Conservation (phyloP, 2,113 vertebrate species). For the Cyphotilapia sp. region DNA sequence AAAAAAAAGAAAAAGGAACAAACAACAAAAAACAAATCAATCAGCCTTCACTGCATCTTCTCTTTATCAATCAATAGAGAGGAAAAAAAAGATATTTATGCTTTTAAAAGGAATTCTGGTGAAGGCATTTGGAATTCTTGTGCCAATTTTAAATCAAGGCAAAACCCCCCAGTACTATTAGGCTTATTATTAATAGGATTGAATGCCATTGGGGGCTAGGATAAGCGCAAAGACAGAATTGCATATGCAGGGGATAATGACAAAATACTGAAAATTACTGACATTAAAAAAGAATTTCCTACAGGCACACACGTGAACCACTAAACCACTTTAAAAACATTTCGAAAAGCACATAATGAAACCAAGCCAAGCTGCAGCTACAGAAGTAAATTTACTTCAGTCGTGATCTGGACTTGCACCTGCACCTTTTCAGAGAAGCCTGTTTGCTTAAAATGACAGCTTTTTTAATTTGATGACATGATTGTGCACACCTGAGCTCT, state of each 20-base stretch:
- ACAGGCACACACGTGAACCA: neutral
- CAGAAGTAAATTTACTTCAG: conserved; percentile 13
- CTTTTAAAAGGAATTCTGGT: neutral
- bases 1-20: neutral
- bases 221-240: neutral
- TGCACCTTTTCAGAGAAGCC: conserved; percentile 47
- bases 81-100: neutral
- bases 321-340: neutral
- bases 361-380: neutral
- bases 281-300: neutral
- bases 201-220: neutral
- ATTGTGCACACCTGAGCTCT: conserved; percentile 59
- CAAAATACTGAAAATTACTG: neutral
- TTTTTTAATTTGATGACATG: conserved; percentile 57
- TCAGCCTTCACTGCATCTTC: neutral
- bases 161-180: neutral
- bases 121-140: neutral
- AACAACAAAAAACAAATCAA: neutral
- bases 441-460: conserved; percentile 54
- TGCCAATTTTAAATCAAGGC: neutral
- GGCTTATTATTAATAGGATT: neutral
- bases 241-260: neutral
- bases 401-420: conserved; percentile 43
- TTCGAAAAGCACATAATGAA: neutral
- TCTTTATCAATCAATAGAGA: neutral